These are phyloP conservation scores for Chlorops oryzae DNA, from an alignment of 1,140 invertebrate species.

Conservation along the genomic window DNA sequence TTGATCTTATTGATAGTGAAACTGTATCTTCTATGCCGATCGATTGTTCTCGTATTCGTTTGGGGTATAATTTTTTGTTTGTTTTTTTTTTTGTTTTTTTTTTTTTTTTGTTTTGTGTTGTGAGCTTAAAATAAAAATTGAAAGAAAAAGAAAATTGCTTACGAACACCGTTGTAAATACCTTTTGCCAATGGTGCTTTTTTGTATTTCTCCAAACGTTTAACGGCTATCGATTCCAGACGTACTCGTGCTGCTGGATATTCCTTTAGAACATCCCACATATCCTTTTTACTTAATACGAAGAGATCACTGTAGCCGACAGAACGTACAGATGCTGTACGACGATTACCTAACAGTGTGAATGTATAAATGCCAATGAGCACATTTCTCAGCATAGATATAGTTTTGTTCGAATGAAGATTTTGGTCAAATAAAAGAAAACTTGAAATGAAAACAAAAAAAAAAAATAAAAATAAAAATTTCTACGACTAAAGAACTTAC, in stretches of 20 bases:
- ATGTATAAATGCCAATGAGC: too few relatives aligned
- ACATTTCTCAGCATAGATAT: neutral
- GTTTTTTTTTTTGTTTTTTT: conserved; percentile 8
- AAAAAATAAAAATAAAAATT: conserved; percentile 16
- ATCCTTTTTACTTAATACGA: conserved; percentile 97
- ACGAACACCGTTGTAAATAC: conserved; percentile 49
- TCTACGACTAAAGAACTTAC: too few relatives aligned
- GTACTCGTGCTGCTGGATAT: conserved; percentile 91
- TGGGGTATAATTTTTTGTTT: too few relatives aligned
- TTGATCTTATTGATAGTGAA: too few relatives aligned
- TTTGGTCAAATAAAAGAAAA: conserved; percentile 10
- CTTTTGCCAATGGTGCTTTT: conserved; percentile 84
- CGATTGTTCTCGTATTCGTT: too few relatives aligned
- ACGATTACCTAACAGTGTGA: conserved; percentile 79
- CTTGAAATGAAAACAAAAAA: conserved; percentile 17
- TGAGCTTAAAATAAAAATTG: neutral
- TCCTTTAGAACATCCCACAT: conserved; percentile 99
- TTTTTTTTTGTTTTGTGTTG: neutral
- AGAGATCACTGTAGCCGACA: conserved; percentile 97
- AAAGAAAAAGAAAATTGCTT: neutral
- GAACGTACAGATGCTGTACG: conserved; percentile 93
- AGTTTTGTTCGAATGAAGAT: too few relatives aligned
- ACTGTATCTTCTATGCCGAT: too few relatives aligned
- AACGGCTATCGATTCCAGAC: conserved; percentile 94
- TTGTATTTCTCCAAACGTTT: conserved; percentile 95